Evolutionary conservation across 2,797 vertebrate genomes (phyloP), one percentile per base, ranked within the genome.

Genomic region (Gobio occitaniae): DNA sequence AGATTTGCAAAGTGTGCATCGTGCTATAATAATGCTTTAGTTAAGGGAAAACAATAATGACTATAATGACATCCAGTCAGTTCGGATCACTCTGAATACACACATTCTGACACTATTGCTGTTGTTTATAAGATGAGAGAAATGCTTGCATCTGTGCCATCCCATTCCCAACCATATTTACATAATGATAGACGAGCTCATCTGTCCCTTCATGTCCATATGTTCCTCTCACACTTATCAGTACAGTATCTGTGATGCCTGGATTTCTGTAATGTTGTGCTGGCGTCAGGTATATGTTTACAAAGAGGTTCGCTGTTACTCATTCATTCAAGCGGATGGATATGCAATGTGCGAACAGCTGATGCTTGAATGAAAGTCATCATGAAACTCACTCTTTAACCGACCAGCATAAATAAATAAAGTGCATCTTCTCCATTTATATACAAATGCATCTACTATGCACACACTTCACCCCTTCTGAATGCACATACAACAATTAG

Each of bases 41-140:
- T 75, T 54, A 54, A 54, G 72, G 29, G 17, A 75, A 36, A 74
- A 11, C 16, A 32, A 68, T 7, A 2, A 13, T 52, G 5, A 44
- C 21, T 70, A 44, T n/a, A 7, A 47, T 70, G 38, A 44, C 44
- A 44, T 44, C 68, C 3, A 70, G 16, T 38, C 52, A 15, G 61
- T 29, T 63, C 12, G 15, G 61, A 32, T 65, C 25, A 6, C 61
- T 63, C 13, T 63, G 61, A 63, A 63, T 63, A 25, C 61, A 76
- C 72, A 36, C 48, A 54, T 21, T 54, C 72, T 75, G 72, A 76
- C 50, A 54, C 32, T 54, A 54, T 54, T 25, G 70, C 48, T 50
- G 10, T 56, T 36, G 50, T 54, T 56, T 56, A 7, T 36, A 36
- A 75, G 19, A 7, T 54, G 50, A 13, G 38, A 6, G 6, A 70